A percentile compares a stretch with the other conserved stretches of the same genome.
phyloP scores from a whole-genome alignment of 2,113 vertebrate genomes.

The Myiozetetes cayanensis region DNA sequence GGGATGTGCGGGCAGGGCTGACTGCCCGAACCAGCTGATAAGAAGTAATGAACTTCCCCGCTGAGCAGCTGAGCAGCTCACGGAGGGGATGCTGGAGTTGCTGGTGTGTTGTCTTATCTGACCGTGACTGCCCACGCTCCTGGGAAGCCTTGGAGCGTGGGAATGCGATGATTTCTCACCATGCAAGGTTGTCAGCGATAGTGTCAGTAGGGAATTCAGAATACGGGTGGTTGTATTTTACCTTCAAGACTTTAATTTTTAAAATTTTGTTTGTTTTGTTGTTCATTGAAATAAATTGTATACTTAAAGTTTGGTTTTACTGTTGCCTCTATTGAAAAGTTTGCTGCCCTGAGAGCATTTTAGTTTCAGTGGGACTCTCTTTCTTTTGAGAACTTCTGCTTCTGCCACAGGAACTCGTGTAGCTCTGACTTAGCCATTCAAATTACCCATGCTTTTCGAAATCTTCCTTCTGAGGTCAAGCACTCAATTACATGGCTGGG shows the following conservation, averaged over 20 bases:
- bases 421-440: background rate
- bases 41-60: background rate
- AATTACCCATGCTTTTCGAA: background rate
- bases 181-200: background rate
- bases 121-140: rapidly evolving
- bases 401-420: background rate
- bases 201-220: background rate
- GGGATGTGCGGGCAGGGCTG: background rate
- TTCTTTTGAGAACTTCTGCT: background rate
- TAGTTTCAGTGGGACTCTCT: background rate
- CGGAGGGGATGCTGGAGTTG: background rate
- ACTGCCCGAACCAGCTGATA: too few species aligned
- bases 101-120: rapidly evolving
- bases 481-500: background rate
- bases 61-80: background rate
- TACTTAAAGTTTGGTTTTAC: background rate
- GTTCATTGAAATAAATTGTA: background rate
- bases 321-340: background rate
- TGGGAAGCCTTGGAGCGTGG: rapidly evolving
- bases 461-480: background rate
- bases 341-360: background rate
- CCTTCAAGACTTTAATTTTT: background rate
- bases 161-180: background rate
- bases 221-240: background rate
- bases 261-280: background rate